Percentiles rank a stretch among this genome's conserved stretches.
These are phyloP conservation scores for Cryptocephalus moraei DNA, from an alignment of 2,888 invertebrate genomes.

Conservation along the genomic window DNA sequence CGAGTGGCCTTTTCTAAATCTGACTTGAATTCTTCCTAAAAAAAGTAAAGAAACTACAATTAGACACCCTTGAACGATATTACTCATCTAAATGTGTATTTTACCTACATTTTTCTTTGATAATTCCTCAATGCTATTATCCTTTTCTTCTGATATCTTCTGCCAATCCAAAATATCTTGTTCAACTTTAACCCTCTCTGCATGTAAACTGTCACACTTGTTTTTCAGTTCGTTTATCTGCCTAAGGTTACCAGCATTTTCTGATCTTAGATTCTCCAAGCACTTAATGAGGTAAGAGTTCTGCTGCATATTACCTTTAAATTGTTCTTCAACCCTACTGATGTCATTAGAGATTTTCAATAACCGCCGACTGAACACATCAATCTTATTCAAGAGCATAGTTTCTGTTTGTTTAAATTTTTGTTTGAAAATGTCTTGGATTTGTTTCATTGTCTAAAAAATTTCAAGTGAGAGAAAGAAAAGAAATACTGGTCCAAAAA, in stretches of 20 bases:
- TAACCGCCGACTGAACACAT: neutral
- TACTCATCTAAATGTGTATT: no score
- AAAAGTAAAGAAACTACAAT: conserved; percentile 3
- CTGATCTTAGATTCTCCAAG: conserved; percentile 27
- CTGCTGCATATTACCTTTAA: no score
- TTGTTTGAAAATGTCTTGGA: no score
- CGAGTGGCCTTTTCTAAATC: conserved; percentile 32
- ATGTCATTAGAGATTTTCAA: no score
- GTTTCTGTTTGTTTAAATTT: no score
- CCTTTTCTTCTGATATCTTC: conserved; percentile 15
- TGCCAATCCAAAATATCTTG: conserved; percentile 19
- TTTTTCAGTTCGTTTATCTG: conserved; percentile 23
- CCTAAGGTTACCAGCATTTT: conserved; percentile 22
- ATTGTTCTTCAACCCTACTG: no score
- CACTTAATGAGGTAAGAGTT: conserved; percentile 17
- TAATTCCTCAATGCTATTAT: conserved; percentile 18
- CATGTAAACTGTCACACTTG: conserved; percentile 23
- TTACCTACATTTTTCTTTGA: conserved; percentile 24
- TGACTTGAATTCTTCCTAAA: conserved; percentile 27
- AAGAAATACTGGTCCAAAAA: neutral
- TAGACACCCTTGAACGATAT: no score
- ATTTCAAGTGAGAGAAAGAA: no score
- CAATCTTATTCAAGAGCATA: no score
- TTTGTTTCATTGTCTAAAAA: no score
- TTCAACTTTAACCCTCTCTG: conserved; percentile 20